Conservation (phyloP, 2,797 vertebrate species). For the Lithobates sylvaticus region DNA sequence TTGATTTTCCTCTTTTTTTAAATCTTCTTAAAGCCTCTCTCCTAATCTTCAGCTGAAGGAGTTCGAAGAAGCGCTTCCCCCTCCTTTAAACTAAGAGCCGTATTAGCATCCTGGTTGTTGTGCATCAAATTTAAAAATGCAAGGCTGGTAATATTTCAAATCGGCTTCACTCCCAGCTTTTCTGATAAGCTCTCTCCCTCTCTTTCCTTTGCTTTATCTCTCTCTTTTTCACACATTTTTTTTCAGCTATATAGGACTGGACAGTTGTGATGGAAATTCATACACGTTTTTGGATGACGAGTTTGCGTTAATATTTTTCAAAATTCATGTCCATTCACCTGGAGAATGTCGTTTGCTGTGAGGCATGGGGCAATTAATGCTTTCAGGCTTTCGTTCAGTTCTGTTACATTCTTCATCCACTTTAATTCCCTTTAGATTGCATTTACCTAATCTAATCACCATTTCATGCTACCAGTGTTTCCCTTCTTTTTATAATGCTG, state of each 20-base stretch:
- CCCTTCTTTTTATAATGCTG: too few species aligned
- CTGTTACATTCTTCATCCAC: neutral
- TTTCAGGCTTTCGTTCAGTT: conserved; percentile 17
- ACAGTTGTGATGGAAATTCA: conserved; percentile 57
- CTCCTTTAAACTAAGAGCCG: conserved; percentile 92
- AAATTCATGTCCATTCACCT: conserved; percentile 31
- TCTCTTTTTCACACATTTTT: conserved; percentile 50
- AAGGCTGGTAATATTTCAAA: conserved; percentile 99
- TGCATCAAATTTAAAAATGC: conserved; percentile 97
- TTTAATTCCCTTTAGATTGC: conserved; percentile 6
- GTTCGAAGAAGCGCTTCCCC: conserved; percentile 93
- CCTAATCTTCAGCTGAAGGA: conserved; percentile 99
- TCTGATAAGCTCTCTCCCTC: conserved; percentile 76
- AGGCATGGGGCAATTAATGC: conserved; percentile 41
- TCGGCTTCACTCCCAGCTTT: conserved; percentile 84
- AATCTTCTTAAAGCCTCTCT: conserved; percentile 99
- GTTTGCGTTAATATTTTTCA: conserved; percentile 38
- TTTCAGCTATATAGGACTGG: conserved; percentile 49
- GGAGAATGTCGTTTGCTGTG: conserved; percentile 42
- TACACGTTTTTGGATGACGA: conserved; percentile 20
- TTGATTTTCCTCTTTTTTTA: conserved; percentile 85
- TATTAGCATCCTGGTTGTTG: conserved; percentile 97
- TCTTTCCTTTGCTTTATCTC: conserved; percentile 63
- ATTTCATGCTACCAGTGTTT: neutral
- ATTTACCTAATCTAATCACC: neutral